phyloP scores from a whole-genome alignment of 2,113 vertebrate species.

The Oophaga pumilio region DNA sequence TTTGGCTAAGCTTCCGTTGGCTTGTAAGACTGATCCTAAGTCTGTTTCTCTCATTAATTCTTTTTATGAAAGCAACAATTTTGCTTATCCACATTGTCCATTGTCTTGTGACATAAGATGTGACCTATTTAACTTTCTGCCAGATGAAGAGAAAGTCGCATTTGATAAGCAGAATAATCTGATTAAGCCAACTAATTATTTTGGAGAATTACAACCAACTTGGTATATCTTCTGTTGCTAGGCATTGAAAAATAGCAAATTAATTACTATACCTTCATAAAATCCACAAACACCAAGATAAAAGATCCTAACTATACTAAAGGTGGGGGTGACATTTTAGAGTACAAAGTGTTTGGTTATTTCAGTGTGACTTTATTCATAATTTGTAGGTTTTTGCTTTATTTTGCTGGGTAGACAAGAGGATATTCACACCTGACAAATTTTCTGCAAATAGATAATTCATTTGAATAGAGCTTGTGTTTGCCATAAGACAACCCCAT shows the following conservation, averaged over 20 bases:
- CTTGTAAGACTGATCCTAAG: conserved; percentile 67
- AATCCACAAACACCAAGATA: neutral
- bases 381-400: no score
- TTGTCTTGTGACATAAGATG: conserved; percentile 68
- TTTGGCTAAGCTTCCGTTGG: conserved; percentile 72
- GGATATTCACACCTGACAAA: no score
- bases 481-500: no score
- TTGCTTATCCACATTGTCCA: conserved; percentile 57
- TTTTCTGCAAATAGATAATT: no score
- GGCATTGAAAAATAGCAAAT: neutral
- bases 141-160: neutral
- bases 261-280: neutral
- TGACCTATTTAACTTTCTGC: conserved; percentile 64
- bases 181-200: neutral
- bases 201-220: neutral
- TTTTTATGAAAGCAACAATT: conserved; percentile 65
- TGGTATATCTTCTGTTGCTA: neutral
- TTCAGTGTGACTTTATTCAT: no score
- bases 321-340: neutral
- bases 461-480: no score
- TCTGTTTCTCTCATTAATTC: conserved; percentile 70
- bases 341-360: neutral
- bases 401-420: no score
- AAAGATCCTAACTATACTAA: neutral
- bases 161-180: neutral